Base-by-base conservation (phyloP, 1,140 invertebrate species). In the Seison nebaliae region DNA sequence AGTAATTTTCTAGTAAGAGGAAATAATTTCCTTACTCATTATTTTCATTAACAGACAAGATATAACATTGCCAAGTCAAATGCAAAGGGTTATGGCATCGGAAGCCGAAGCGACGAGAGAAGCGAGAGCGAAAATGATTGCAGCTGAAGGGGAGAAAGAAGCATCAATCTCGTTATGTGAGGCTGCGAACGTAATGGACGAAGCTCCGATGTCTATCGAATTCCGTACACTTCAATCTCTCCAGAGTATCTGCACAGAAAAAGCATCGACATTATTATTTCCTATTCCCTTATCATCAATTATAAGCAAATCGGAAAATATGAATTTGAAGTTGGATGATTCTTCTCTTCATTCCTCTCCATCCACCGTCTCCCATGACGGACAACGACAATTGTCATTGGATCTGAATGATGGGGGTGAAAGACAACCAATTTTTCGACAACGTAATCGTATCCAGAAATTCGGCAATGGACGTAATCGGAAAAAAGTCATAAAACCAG, bases 251-350 rank as follows among this genome's bases (percentile, higher is more conserved):
- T 80, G 80, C 26, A 78, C 81, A 2, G 84, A 93, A 65, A 91
- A 88, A 63, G 91, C 88, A 56, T 88, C 83, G 4, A 93, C 84
- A 5, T 91, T 93, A 49, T 76, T 93, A 38, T 93, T 93, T 59
- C 84, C 83, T 17, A 64, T 91, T n/a, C n/a, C n/a, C n/a, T n/a
- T n/a, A n/a, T n/a, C n/a, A n/a, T n/a, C n/a, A n/a, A n/a, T n/a
- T n/a, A n/a, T n/a, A n/a, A n/a, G n/a, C n/a, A n/a, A n/a, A n/a
- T n/a, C n/a, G n/a, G n/a, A n/a, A n/a, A n/a, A n/a, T n/a, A n/a
- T n/a, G n/a, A n/a, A n/a, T n/a, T n/a, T n/a, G n/a, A n/a, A n/a
- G n/a, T n/a, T n/a, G n/a, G n/a, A n/a, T n/a, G n/a, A n/a, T n/a
- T n/a, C n/a, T n/a, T n/a, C n/a, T n/a, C n/a, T n/a, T n/a, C n/a